A percentile compares a stretch with the other conserved stretches of the same genome.
Conservation (phyloP, 1,140 invertebrate species). For the Trichonephila clavipes region DNA sequence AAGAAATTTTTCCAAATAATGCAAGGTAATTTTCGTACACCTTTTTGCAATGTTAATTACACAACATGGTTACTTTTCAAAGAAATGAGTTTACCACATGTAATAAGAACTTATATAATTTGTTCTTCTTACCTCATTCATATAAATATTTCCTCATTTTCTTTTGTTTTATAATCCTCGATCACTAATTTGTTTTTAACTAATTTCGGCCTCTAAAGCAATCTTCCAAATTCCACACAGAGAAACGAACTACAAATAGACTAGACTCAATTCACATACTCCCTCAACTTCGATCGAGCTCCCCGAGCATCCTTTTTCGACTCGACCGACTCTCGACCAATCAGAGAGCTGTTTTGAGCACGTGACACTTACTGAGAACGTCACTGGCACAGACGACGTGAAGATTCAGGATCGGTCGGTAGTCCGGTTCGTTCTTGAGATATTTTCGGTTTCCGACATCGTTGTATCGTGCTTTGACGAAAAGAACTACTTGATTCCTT, state of each 20-base stretch:
- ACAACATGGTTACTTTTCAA: too few species aligned
- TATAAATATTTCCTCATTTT: too few species aligned
- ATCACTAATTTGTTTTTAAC: not conserved
- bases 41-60: too few species aligned
- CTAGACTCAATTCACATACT: too few species aligned
- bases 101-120: too few species aligned
- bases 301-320: constrained; percentile 11
- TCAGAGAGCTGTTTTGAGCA: constrained; percentile 51
- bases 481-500: not conserved
- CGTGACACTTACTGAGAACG: constrained; percentile 60
- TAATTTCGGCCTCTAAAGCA: not conserved
- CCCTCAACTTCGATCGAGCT: not conserved
- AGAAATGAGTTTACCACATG: too few species aligned
- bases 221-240: not conserved
- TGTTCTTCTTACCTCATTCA: too few species aligned
- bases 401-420: not conserved
- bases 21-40: too few species aligned
- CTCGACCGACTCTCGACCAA: constrained; percentile 59
- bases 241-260: constrained; percentile 54
- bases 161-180: not conserved
- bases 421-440: not conserved
- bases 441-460: not conserved
- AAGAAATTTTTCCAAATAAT: too few species aligned
- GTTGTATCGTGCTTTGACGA: not conserved
- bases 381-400: constrained; percentile 71